A percentile compares a stretch with the other conserved stretches of the same genome.
Conservation (phyloP, 2,113 vertebrate genomes). For the Scatophagus argus region DNA sequence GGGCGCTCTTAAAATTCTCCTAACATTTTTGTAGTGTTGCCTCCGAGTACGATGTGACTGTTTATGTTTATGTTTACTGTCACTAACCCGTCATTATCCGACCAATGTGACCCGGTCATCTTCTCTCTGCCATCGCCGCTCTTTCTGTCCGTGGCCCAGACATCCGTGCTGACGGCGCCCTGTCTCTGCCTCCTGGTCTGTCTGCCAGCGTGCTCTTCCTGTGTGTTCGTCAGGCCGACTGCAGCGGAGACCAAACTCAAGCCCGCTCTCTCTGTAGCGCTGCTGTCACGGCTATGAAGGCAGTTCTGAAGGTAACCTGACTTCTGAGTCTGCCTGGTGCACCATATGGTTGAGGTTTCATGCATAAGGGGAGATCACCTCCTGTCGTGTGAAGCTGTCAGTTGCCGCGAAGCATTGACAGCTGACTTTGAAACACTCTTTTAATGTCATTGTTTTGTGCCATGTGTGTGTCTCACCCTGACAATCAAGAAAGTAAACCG, state of each 20-base stretch:
- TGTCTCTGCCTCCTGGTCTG: conserved; percentile 78
- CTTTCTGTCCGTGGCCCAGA: conserved; percentile 73
- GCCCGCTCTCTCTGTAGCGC: conserved; percentile 73
- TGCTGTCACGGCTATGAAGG: conserved; percentile 78
- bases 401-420: background rate
- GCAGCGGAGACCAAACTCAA: conserved; percentile 59
- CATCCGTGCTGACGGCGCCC: conserved; percentile 72
- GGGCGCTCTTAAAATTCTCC: no score
- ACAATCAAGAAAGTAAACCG: conserved; percentile 10
- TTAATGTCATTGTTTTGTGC: conserved; percentile 5
- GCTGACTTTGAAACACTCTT: conserved; percentile 47
- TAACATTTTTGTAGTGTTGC: background rate
- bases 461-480: conserved; percentile 2
- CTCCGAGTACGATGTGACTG: background rate
- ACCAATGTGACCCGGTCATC: conserved; percentile 15
- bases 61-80: no score
- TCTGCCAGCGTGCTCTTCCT: conserved; percentile 84
- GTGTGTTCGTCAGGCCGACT: conserved; percentile 82
- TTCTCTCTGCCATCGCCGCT: conserved; percentile 2
- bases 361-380: conserved; percentile 26
- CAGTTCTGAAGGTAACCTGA: conserved; percentile 83
- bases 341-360: conserved; percentile 45
- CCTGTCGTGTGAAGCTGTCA: conserved; percentile 20
- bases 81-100: background rate
- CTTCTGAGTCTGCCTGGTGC: background rate